Percentiles rank a stretch among this genome's conserved stretches.
These are phyloP conservation scores for Torymus tubicola DNA, from an alignment of 2,888 invertebrate species.

Conservation along the genomic window DNA sequence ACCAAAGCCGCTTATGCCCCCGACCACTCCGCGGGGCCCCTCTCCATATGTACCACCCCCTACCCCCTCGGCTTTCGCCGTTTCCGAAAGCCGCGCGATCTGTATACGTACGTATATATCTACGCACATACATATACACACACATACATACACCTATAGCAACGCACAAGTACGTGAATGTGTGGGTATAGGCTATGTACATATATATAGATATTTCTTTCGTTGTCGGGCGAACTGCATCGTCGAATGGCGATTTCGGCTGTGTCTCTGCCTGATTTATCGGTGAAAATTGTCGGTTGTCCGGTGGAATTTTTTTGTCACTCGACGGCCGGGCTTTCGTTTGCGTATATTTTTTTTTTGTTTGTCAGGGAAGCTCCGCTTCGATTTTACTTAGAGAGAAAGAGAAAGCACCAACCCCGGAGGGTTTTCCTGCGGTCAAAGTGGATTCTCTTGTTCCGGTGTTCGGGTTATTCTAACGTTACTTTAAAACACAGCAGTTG, in stretches of 20 bases:
- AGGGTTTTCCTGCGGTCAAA: constrained; percentile 30
- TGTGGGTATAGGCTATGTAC: neutral
- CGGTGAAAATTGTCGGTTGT: constrained; percentile 47
- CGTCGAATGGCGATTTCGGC: constrained; percentile 21
- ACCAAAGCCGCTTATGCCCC: constrained; percentile 76
- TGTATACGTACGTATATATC: neutral
- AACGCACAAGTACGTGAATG: too few species aligned
- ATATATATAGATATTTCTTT: constrained; percentile 6
- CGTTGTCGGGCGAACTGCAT: neutral
- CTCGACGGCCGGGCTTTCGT: neutral
- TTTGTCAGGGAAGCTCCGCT: neutral
- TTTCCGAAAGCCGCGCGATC: neutral
- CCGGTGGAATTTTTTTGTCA: constrained; percentile 17
- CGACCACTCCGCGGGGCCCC: constrained; percentile 71
- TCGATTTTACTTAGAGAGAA: constrained; percentile 34
- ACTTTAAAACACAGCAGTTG: too few species aligned
- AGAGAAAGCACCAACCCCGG: neutral
- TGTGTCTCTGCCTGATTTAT: constrained; percentile 49
- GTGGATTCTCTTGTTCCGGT: constrained; percentile 51
- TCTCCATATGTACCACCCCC: constrained; percentile 22
- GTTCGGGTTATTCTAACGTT: constrained; percentile 18
- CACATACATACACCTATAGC: too few species aligned
- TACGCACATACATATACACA: neutral
- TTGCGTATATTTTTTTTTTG: neutral
- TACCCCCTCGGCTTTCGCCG: too few species aligned